Conservation (phyloP, 1,140 invertebrate species). For the Lanistes nyassanus region DNA sequence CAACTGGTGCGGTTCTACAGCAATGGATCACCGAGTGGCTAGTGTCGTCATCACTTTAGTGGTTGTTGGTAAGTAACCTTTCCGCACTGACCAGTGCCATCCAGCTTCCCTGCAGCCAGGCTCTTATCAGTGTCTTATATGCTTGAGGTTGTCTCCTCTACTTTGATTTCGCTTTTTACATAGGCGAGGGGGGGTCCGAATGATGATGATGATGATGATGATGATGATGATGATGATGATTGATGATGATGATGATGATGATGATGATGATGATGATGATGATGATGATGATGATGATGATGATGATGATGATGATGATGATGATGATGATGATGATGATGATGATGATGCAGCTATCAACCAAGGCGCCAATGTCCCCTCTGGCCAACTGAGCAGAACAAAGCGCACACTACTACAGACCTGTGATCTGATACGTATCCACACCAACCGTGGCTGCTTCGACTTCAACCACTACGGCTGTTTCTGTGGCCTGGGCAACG, state of each 20-base stretch:
- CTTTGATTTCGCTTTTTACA: background rate
- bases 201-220: constrained; percentile 17
- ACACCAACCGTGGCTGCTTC: constrained; percentile 40
- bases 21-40: no score
- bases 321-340: constrained; percentile 9
- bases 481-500: constrained; percentile 51
- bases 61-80: no score
- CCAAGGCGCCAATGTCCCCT: background rate
- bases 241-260: constrained; percentile 17
- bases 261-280: constrained; percentile 9
- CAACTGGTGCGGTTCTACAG: no score
- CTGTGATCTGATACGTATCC: constrained; percentile 40
- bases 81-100: no score
- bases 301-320: background rate
- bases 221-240: constrained; percentile 16
- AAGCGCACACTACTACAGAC: constrained; percentile 45
- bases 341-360: constrained; percentile 2
- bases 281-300: background rate
- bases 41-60: no score
- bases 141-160: no score
- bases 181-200: background rate
- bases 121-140: no score
- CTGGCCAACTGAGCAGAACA: background rate
- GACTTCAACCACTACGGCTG: constrained; percentile 53
- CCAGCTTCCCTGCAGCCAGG: no score